Evolutionary conservation across 2,113 vertebrate species (phyloP).

Genomic region (Ceyx margarethae): DNA sequence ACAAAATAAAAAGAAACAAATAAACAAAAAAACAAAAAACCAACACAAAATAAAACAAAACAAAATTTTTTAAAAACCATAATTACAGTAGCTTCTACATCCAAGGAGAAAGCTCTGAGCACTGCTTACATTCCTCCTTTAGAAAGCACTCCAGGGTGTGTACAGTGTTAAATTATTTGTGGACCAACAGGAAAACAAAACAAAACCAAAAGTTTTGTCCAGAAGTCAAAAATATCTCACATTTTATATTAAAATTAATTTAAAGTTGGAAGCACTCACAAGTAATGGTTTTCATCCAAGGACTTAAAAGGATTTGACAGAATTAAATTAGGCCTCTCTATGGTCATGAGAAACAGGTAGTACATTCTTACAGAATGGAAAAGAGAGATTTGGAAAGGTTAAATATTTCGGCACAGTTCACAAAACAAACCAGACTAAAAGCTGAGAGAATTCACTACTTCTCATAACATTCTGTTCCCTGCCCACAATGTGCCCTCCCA

Average conservation of each 20-base stretch:
- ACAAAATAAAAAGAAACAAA: too few relatives aligned
- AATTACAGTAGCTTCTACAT: background rate
- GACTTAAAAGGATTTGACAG: conserved; percentile 17
- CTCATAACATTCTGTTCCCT: background rate
- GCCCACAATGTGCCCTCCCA: background rate
- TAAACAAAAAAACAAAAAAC: too few relatives aligned
- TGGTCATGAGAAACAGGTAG: background rate
- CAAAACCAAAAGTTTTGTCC: background rate
- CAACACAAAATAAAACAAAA: too few relatives aligned
- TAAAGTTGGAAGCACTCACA: background rate
- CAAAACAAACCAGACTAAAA: background rate
- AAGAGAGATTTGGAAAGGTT: background rate
- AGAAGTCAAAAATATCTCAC: background rate
- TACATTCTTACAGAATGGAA: background rate
- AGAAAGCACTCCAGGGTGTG: background rate
- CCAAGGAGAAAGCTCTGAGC: background rate
- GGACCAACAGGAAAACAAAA: background rate
- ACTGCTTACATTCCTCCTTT: background rate
- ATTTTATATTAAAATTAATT: background rate
- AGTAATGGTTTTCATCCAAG: background rate
- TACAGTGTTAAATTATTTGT: background rate
- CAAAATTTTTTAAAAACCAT: too few relatives aligned
- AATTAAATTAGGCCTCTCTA: background rate
- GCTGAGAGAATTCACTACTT: background rate
- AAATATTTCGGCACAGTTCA: background rate